Conservation (phyloP, 2,113 vertebrate genomes). For the Platanista minor region DNA sequence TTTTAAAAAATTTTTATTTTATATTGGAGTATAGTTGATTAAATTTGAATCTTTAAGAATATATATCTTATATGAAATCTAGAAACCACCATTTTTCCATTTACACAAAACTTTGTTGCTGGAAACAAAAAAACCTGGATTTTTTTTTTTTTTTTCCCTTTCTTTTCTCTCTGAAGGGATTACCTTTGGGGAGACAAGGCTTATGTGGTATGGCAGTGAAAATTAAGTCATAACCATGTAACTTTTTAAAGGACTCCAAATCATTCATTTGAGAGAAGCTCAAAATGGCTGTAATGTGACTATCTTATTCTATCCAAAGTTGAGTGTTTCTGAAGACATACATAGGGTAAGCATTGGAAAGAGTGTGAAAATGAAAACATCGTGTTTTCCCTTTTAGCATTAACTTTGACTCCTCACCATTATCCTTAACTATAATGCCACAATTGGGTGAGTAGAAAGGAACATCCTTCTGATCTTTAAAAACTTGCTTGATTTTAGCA, state of each 20-base stretch:
- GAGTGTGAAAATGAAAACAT: neutral
- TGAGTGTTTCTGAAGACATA: neutral
- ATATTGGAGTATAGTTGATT: neutral
- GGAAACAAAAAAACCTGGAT: neutral
- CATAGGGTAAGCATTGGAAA: neutral
- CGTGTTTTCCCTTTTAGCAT: neutral
- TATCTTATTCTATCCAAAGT: neutral
- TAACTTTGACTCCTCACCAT: neutral
- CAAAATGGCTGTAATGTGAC: neutral
- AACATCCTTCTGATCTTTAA: neutral
- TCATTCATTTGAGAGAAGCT: constrained; percentile 7
- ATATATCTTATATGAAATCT: neutral
- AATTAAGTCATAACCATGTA: neutral
- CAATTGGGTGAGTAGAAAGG: neutral
- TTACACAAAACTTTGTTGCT: neutral
- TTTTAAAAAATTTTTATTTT: neutral
- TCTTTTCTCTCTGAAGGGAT: neutral
- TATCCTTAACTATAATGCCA: neutral
- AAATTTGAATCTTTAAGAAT: neutral
- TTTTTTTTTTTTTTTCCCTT: neutral
- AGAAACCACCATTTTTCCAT: neutral
- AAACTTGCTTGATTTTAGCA: neutral
- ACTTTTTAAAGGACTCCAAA: neutral
- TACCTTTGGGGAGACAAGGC: neutral
- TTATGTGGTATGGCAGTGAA: neutral